These are phyloP conservation scores for Lytechinus variegatus DNA, from an alignment of 35 echinoderm and acorn worm species.

Conservation along the genomic window DNA sequence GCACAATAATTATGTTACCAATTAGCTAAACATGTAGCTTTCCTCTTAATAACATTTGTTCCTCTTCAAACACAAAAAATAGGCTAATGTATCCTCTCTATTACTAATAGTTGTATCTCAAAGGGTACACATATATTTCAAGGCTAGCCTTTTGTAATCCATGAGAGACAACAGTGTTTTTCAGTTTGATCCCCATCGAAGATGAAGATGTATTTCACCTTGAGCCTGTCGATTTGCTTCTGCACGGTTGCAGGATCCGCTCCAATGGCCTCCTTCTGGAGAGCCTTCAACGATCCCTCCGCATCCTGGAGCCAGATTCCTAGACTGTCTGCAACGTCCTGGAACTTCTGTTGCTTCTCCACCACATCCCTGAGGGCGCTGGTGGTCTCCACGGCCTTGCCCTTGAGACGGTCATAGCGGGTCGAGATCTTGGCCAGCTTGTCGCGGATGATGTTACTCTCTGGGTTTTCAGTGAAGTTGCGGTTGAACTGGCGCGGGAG, in stretches of 20 bases:
- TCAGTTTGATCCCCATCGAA: too few species aligned
- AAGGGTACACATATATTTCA: too few species aligned
- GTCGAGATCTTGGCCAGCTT: conserved; percentile 70
- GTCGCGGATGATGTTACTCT: conserved; percentile 75
- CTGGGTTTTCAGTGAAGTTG: conserved; percentile 79
- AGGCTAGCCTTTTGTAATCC: too few species aligned
- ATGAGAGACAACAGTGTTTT: too few species aligned
- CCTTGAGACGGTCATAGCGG: conserved; percentile 87
- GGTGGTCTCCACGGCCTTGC: conserved; percentile 69
- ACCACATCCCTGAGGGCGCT: conserved; percentile 69
- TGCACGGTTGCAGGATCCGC: conserved; percentile 83
- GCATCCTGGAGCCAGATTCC: conserved; percentile 83
- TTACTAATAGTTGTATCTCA: too few species aligned
- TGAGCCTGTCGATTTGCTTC: conserved; percentile 91
- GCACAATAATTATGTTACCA: too few species aligned
- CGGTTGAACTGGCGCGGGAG: conserved; percentile 88
- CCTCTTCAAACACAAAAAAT: too few species aligned
- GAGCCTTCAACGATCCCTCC: conserved; percentile 67
- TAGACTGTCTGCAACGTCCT: conserved; percentile 69
- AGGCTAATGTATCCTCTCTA: too few species aligned
- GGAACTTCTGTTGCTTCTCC: conserved; percentile 81
- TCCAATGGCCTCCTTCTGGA: conserved; percentile 86
- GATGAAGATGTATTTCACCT: conserved; percentile 48
- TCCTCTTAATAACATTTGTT: too few species aligned
- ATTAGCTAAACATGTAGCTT: too few species aligned